Percentiles rank a stretch among this genome's conserved stretches.
These are phyloP conservation scores for Forpus xanthops DNA, from an alignment of 2,797 vertebrate species.

Conservation along the genomic window DNA sequence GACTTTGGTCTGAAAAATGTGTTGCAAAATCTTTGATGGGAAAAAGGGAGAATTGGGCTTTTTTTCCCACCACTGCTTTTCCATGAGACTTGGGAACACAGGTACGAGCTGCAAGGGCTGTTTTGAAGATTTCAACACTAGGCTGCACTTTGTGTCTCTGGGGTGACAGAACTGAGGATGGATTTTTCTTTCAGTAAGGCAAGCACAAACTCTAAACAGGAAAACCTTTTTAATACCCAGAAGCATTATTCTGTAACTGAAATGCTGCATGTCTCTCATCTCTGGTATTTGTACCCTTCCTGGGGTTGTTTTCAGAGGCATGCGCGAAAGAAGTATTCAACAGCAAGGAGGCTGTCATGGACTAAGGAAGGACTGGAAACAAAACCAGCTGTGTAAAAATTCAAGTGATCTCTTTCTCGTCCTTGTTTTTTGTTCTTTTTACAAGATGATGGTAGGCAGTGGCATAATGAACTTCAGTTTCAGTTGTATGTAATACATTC, in stretches of 20 bases:
- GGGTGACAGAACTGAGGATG: not conserved
- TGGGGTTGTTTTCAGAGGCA: not conserved
- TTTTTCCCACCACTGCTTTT: accelerated
- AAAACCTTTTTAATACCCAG: not conserved
- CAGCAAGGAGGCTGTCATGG: not conserved
- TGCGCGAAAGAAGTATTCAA: not conserved
- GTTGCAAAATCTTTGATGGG: not conserved
- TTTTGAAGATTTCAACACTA: not conserved
- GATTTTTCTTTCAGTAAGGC: not conserved
- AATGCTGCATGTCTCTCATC: not conserved
- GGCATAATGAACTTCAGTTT: slow-evolving; percentile 18
- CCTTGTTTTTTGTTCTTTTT: not conserved
- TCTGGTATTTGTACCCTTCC: not conserved
- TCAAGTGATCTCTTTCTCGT: not conserved
- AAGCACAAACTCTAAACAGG: not conserved
- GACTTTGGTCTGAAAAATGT: not conserved
- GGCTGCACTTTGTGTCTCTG: not conserved
- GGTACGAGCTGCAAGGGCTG: not conserved
- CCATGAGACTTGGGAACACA: not conserved
- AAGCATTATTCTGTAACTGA: not conserved
- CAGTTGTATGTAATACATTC: not conserved
- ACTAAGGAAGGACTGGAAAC: not conserved
- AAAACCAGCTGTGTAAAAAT: not conserved
- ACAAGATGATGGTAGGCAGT: not conserved
- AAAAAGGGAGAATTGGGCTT: not conserved